Conservation (phyloP, 2,797 vertebrate species). For the Sorex maritimensis region DNA sequence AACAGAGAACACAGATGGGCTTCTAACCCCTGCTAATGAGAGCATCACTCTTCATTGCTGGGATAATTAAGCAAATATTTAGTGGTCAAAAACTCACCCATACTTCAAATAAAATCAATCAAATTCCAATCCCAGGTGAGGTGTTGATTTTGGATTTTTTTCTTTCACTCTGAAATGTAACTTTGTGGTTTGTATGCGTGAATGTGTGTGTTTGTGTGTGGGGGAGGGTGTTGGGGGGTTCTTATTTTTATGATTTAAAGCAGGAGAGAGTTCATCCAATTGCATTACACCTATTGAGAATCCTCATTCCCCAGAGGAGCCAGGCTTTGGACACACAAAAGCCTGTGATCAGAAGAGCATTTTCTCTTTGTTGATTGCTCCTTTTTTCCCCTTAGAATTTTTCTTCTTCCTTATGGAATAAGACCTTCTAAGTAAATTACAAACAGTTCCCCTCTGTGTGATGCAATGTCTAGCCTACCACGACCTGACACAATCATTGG, state of each 20-base stretch:
- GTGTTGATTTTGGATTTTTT: slow-evolving; percentile 50
- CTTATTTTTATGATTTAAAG: slow-evolving; percentile 65
- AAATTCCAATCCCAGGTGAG: slow-evolving; percentile 59
- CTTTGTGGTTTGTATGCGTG: neutral
- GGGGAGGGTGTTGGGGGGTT: neutral
- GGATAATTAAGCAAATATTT: slow-evolving; percentile 83
- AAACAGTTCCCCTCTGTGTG: slow-evolving; percentile 67
- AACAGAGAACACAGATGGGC: slow-evolving; percentile 78
- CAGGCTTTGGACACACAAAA: slow-evolving; percentile 45
- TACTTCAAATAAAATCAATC: slow-evolving; percentile 80
- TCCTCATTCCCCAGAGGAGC: slow-evolving; percentile 21
- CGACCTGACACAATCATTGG: slow-evolving; percentile 61
- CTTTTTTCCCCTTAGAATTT: slow-evolving; percentile 61
- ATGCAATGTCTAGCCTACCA: slow-evolving; percentile 67
- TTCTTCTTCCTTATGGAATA: slow-evolving; percentile 78
- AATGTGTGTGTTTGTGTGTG: neutral
- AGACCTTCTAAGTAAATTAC: slow-evolving; percentile 77
- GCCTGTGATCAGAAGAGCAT: neutral
- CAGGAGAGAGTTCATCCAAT: slow-evolving; percentile 42
- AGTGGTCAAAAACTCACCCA: slow-evolving; percentile 77
- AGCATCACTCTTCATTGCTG: slow-evolving; percentile 76
- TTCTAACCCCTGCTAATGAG: slow-evolving; percentile 80
- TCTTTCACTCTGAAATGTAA: slow-evolving; percentile 56
- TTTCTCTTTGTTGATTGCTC: slow-evolving; percentile 73
- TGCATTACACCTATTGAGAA: slow-evolving; percentile 50